Base-by-base conservation (phyloP, 2,797 vertebrate genomes). In the Microhierax caerulescens region DNA sequence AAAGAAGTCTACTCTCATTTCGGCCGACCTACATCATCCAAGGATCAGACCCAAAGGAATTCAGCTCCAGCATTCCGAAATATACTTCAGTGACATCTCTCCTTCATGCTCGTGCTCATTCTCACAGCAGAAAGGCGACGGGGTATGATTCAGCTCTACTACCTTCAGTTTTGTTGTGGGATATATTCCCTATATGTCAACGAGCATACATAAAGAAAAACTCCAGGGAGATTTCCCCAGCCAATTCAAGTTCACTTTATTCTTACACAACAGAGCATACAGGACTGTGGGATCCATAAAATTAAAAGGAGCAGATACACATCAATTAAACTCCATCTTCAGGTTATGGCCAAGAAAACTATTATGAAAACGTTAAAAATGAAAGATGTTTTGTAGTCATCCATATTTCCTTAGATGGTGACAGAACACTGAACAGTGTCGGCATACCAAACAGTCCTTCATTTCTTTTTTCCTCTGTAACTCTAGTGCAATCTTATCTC, bases 321-420 rank as follows among this genome's bases (percentile, higher is more conserved):
- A 84, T n/a, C 85, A 56, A 87, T 93, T 93, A 77, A 94, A 93
- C 47, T 68, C 48, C 43, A 72, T 74, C 37, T 84, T 77, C 79
- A 92, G 36, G 17, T 95, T 90, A 90, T 41, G 53, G 54, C 30
- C 67, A 90, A 88, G 59, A 85, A 93, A 92, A 82, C 76, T 75
- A 59, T 56, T 56, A 69, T 11, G 47, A 77, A 94, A 87, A 77
- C 2, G 10, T 91, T 92, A 92, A 95, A 94, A 89, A 51, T 76
- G 39, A 91, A 82, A 59, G 3, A 92, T 76, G 43, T 28, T 64
- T 74, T 94, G 32, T 85, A 70, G 67, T 77, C 51, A 63, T 67
- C 28, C 27, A 18, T 76, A 76, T 79, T 87, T 82, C 68, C 56
- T 56, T 37, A 79, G 67, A 22, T 4, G 1, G 59, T 41, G 80